Conservation (phyloP, 2,797 vertebrate species). For the Premnoplex brunnescens region DNA sequence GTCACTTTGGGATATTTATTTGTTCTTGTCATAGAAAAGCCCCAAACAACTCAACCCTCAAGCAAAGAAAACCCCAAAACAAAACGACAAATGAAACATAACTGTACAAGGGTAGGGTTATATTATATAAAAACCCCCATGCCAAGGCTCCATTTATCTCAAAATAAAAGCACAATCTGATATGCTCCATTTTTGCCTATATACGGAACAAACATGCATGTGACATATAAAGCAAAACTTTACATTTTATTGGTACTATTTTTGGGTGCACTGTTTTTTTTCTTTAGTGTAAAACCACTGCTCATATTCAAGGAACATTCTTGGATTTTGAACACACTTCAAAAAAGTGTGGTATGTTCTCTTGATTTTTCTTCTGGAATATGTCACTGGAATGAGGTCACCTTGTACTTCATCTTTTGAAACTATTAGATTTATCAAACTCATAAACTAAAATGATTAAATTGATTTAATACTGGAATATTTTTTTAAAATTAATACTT, state of each 20-base stretch:
- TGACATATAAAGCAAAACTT: background rate
- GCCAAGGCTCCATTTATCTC: background rate
- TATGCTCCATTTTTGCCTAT: background rate
- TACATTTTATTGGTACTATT: background rate
- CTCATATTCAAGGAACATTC: background rate
- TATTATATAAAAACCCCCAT: background rate
- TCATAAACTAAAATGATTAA: background rate
- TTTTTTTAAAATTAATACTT: background rate
- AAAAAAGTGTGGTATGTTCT: background rate
- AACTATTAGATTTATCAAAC: background rate
- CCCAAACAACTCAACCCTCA: background rate
- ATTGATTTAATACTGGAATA: background rate
- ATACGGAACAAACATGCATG: background rate
- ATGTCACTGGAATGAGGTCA: background rate
- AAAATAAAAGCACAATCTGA: background rate
- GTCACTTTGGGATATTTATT: background rate
- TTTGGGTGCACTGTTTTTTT: background rate
- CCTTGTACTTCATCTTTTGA: background rate
- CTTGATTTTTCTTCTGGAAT: background rate
- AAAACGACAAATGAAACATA: background rate
- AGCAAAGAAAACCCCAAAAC: background rate
- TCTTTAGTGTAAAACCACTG: background rate
- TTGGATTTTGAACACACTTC: background rate
- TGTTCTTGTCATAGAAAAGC: background rate
- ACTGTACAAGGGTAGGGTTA: background rate